phyloP scores from a whole-genome alignment of 2,888 invertebrate genomes.

The Amphipyra berbera region DNA sequence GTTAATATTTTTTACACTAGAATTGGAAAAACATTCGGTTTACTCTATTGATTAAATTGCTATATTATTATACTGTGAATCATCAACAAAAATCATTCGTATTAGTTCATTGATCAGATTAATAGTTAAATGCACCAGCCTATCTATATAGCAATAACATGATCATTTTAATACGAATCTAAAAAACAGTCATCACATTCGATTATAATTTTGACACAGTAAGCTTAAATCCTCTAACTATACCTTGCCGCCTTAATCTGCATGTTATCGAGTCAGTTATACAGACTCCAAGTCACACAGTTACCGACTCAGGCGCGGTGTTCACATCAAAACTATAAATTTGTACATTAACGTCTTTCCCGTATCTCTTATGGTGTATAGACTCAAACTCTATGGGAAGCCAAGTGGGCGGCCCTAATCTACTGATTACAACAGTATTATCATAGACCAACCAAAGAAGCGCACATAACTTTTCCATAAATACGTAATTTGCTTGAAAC shows the following conservation, averaged over 20 bases:
- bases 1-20: no score
- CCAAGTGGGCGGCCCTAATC: slow-evolving; percentile 82
- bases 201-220: slow-evolving; percentile 34
- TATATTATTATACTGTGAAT: no score
- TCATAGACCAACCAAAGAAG: slow-evolving; percentile 75
- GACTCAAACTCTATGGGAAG: slow-evolving; percentile 67
- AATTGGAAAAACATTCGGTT: no score
- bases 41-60: no score
- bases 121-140: no score
- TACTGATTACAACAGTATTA: slow-evolving; percentile 83
- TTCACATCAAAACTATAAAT: slow-evolving; percentile 58
- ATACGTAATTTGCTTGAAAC: slow-evolving; percentile 81
- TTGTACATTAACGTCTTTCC: slow-evolving; percentile 57
- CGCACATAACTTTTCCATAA: slow-evolving; percentile 78
- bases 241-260: slow-evolving; percentile 34
- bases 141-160: no score
- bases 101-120: no score
- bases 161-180: no score
- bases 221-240: slow-evolving; percentile 37
- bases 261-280: slow-evolving; percentile 42
- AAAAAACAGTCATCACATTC: slow-evolving; percentile 6
- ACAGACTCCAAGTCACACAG: slow-evolving; percentile 28
- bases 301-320: slow-evolving; percentile 31
- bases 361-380: slow-evolving; percentile 50
- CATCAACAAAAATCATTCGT: no score